Conservation (phyloP, 2,113 vertebrate species). For the Willisornis vidua region DNA sequence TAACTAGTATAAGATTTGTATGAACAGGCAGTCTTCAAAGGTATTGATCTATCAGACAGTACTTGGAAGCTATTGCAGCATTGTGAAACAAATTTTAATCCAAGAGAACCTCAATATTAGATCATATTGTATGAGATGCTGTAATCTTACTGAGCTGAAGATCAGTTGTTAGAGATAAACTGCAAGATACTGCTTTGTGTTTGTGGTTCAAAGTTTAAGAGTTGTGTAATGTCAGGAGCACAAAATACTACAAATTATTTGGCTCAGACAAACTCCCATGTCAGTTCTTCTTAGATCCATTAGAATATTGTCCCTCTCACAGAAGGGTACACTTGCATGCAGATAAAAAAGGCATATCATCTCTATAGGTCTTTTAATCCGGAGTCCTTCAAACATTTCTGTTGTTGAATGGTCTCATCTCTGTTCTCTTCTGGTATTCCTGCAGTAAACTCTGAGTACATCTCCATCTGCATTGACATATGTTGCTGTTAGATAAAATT, state of each 20-base stretch:
- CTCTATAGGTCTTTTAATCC: background rate
- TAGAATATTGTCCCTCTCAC: background rate
- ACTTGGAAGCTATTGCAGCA: background rate
- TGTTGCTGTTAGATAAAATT: constrained; percentile 26
- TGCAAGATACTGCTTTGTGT: background rate
- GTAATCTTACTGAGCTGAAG: background rate
- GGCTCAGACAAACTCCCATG: background rate
- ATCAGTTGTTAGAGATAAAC: background rate
- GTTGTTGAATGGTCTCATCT: background rate
- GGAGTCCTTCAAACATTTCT: background rate
- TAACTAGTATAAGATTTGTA: background rate
- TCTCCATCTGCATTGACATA: background rate
- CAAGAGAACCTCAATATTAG: background rate
- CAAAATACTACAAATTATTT: background rate
- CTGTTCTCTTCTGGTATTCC: background rate
- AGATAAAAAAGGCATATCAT: background rate
- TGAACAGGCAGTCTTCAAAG: background rate
- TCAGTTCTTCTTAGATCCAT: background rate
- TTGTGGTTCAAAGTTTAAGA: background rate
- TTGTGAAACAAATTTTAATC: background rate
- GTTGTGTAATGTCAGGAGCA: background rate
- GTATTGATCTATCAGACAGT: background rate
- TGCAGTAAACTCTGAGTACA: background rate
- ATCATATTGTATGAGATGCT: background rate
- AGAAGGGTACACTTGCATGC: background rate